phyloP scores from a whole-genome alignment of 2,113 vertebrate genomes.

The Scartelaos histophorus region DNA sequence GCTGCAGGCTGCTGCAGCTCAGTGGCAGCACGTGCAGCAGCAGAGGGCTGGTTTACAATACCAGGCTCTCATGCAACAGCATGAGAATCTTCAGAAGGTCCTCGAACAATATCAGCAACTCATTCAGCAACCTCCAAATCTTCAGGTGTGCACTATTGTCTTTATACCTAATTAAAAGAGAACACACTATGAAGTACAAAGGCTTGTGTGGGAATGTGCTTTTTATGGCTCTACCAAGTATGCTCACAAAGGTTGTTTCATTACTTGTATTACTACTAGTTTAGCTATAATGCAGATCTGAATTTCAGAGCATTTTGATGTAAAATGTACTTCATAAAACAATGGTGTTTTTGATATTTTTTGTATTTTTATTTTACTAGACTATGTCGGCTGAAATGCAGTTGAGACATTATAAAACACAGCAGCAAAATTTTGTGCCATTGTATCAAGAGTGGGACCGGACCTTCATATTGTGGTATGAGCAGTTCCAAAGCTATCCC shows the following conservation, averaged over 20 bases:
- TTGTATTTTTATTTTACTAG: slow-evolving; percentile 73
- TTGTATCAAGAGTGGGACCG: slow-evolving; percentile 91
- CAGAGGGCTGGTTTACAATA: slow-evolving; percentile 91
- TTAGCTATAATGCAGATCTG: neutral
- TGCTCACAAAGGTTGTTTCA: neutral
- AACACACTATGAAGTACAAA: neutral
- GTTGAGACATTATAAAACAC: slow-evolving; percentile 88
- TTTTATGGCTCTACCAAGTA: neutral
- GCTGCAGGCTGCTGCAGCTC: slow-evolving; percentile 91
- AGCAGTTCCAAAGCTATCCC: slow-evolving; percentile 91
- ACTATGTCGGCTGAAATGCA: slow-evolving; percentile 90
- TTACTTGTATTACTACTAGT: neutral
- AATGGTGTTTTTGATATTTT: neutral
- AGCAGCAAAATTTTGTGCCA: slow-evolving; percentile 89
- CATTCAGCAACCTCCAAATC: slow-evolving; percentile 88
- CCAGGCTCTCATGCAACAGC: slow-evolving; percentile 96
- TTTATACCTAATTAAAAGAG: neutral
- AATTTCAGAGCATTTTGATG: neutral
- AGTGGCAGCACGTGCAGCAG: slow-evolving; percentile 97
- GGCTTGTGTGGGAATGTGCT: neutral
- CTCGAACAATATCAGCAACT: slow-evolving; percentile 92
- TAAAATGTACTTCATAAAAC: neutral
- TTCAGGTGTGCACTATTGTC: slow-evolving; percentile 77
- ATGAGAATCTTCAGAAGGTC: slow-evolving; percentile 90
- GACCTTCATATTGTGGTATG: slow-evolving; percentile 91